phyloP scores from a whole-genome alignment of 2,888 invertebrate species.

The Drosophila mercatorum region DNA sequence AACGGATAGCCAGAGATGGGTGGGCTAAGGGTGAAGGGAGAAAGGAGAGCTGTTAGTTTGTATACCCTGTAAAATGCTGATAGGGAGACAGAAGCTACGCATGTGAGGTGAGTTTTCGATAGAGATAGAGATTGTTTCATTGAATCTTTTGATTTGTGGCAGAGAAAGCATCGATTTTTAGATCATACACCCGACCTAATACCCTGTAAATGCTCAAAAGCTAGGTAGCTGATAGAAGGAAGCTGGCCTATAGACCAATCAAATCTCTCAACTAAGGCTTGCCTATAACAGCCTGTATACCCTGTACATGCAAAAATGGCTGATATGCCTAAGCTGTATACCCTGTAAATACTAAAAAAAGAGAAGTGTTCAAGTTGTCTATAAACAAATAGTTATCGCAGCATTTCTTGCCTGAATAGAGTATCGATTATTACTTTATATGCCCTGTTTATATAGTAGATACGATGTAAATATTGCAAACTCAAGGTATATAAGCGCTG shows the following conservation, averaged over 20 bases:
- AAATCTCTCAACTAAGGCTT: no score
- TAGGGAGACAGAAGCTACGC: not conserved
- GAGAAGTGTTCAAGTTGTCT: no score
- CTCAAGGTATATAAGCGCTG: no score
- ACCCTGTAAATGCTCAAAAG: not conserved
- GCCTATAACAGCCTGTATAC: not conserved
- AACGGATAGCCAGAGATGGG: constrained; percentile 90
- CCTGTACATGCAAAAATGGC: not conserved
- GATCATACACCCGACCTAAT: not conserved
- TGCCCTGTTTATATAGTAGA: no score
- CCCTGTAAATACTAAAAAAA: not conserved
- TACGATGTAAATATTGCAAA: not conserved
- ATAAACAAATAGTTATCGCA: not conserved
- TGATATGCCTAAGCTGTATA: not conserved
- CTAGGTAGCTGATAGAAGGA: not conserved
- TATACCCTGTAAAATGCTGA: not conserved
- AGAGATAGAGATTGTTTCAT: not conserved
- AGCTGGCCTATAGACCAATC: not conserved
- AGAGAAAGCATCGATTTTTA: not conserved
- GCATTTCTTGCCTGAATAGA: not conserved
- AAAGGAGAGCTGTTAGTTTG: no score
- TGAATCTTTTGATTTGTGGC: not conserved
- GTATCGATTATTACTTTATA: not conserved
- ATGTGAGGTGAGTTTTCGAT: not conserved
- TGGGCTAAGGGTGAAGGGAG: constrained; percentile 68